Percentiles rank a stretch among this genome's conserved stretches.
Evolutionary conservation across 2,797 vertebrate species (phyloP).

Genomic region (Lithobates sylvaticus): DNA sequence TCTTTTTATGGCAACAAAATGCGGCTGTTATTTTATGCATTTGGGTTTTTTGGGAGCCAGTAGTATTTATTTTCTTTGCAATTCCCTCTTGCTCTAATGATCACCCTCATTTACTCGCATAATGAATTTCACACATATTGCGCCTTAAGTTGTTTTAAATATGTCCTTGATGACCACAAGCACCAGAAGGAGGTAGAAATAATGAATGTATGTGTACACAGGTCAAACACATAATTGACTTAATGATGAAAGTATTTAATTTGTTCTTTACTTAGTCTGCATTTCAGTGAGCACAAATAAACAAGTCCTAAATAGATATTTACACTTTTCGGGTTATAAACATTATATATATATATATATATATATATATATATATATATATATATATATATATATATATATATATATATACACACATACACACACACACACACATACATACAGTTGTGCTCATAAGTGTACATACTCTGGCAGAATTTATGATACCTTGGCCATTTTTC

Average conservation of each 20-base stretch:
- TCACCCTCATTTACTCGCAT: slow-evolving; percentile 36
- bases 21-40: not conserved
- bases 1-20: not conserved
- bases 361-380: too few relatives aligned
- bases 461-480: too few relatives aligned
- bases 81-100: slow-evolving; percentile 40
- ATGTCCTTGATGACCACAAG: slow-evolving; percentile 45
- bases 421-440: too few relatives aligned
- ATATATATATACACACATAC: too few relatives aligned
- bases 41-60: not conserved
- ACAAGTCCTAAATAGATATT: not conserved
- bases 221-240: slow-evolving; percentile 42
- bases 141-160: slow-evolving; percentile 39
- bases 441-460: too few relatives aligned
- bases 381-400: too few relatives aligned
- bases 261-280: slow-evolving; percentile 1
- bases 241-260: slow-evolving; percentile 33
- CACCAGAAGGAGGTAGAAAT: slow-evolving; percentile 5
- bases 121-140: slow-evolving; percentile 28
- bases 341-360: too few relatives aligned
- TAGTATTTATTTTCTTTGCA: not conserved
- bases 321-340: not conserved
- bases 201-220: slow-evolving; percentile 29
- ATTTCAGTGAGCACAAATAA: slow-evolving; percentile 4
- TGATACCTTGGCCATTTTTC: too few relatives aligned